phyloP scores from a whole-genome alignment of 37 sponge, comb jelly and placozoan genomes.

The Chondrilla cf. caribensis region DNA sequence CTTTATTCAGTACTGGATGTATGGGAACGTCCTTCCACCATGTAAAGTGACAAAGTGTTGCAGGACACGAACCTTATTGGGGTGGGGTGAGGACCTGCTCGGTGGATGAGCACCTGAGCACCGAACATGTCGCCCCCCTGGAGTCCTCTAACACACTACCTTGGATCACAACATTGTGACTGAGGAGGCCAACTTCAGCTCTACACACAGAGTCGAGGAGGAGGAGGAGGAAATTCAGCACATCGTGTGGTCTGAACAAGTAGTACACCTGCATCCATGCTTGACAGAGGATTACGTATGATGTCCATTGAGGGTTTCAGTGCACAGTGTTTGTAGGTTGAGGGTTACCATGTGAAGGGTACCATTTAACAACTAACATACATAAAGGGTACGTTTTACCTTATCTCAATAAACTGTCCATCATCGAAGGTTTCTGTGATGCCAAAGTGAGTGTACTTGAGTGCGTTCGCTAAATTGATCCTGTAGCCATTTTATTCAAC shows the following conservation, averaged over 20 bases:
- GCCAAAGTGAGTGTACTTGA: conserved; percentile 66
- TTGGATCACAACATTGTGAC: conserved; percentile 79
- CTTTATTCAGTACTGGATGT: too few relatives aligned
- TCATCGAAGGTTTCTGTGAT: conserved; percentile 63
- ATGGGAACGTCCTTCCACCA: too few relatives aligned
- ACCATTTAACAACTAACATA: too few relatives aligned
- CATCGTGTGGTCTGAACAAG: too few relatives aligned
- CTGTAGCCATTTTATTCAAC: conserved; percentile 51
- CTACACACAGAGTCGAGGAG: conserved; percentile 37
- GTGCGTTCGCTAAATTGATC: conserved; percentile 21
- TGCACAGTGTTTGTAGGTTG: not conserved
- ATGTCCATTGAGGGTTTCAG: not conserved
- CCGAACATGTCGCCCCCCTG: conserved; percentile 77
- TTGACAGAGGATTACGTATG: too few relatives aligned
- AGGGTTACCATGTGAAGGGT: too few relatives aligned
- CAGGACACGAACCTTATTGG: conserved; percentile 56
- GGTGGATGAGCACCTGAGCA: conserved; percentile 73
- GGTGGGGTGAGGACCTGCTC: conserved; percentile 69
- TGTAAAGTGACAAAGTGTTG: not conserved
- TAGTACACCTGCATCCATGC: too few relatives aligned
- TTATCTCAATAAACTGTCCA: conserved; percentile 82
- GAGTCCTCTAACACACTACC: conserved; percentile 31
- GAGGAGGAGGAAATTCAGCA: too few relatives aligned
- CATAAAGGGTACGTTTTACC: conserved; percentile 19
- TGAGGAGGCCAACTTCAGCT: conserved; percentile 84